A percentile compares a stretch with the other conserved stretches of the same genome.
Conservation (phyloP, 2,113 vertebrate species). For the Anolis carolinensis region DNA sequence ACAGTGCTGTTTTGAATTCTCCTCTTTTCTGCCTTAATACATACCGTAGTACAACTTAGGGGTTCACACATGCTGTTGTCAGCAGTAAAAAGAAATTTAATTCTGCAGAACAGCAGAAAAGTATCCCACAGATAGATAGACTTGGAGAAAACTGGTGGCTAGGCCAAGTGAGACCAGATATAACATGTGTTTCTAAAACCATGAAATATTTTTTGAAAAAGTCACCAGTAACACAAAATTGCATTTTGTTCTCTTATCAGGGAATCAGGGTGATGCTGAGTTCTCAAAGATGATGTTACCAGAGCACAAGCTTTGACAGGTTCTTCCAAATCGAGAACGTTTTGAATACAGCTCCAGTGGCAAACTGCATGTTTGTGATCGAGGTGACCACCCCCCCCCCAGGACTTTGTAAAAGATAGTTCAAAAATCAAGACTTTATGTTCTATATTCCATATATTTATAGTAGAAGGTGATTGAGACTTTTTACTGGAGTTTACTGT, state of each 20-base stretch:
- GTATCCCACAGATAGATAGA: not conserved
- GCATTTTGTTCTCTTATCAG: not conserved
- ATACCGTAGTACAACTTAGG: not conserved
- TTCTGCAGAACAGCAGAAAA: not conserved
- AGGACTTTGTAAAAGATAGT: too few species aligned
- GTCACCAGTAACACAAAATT: not conserved
- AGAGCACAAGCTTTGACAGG: too few species aligned
- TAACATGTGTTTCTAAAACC: not conserved
- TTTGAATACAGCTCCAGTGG: too few species aligned
- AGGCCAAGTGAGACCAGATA: not conserved
- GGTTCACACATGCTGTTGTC: not conserved
- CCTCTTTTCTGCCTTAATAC: not conserved
- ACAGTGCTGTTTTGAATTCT: not conserved
- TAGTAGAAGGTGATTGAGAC: too few species aligned
- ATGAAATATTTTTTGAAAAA: not conserved
- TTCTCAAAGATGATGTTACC: too few species aligned
- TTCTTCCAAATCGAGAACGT: too few species aligned
- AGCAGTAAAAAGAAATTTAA: not conserved
- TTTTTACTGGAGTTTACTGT: too few species aligned
- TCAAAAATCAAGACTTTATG: too few species aligned
- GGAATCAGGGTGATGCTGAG: not conserved
- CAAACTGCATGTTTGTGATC: too few species aligned
- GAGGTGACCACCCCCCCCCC: too few species aligned
- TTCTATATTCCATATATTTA: too few species aligned
- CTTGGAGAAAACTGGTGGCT: not conserved